Evolutionary conservation across 2,888 invertebrate species (phyloP), one percentile per base, ranked within the genome.

Genomic region (Sphaerophoria rueppellii): DNA sequence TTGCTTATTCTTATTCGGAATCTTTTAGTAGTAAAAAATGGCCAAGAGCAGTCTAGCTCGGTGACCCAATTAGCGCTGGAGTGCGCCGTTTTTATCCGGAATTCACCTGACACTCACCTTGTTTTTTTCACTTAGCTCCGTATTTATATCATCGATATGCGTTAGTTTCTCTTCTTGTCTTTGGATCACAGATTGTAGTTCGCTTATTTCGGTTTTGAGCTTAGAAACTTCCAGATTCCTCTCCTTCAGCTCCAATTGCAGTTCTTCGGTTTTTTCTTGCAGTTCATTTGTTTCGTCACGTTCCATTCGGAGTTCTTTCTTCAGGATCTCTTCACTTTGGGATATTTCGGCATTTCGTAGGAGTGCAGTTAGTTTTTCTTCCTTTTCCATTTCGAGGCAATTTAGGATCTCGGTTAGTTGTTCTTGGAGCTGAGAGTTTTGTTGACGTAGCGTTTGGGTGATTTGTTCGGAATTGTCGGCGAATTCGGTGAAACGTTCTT

Each of bases 271-370:
- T 92, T 94, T 93, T 89, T 93, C 91, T 90, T 93, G 91, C 90
- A 93, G 50, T 91, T 93, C 88, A 93, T 91, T 87, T 90, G 91
- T 60, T 89, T 93, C 91, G 94, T 95, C 78, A 94, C 95, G 95
- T 88, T 96, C 95, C 86, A 95, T 93, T 24, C 95, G 93, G 89
- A 95, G 94, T 88, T 96, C 94, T 89, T 96, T 95, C 89, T 95
- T 95, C 1, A 95, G 94, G 89, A 96, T 93, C 90, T 96, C 96
- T 88, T 96, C 94, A 86, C 95, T 95, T 90, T 96, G 96, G 0
- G 96, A 96, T 88, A 96, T 95, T 92, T 96, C 95, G 2, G 96
- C 96, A 90, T 96, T 97, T 61, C 96, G 93, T 72, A 97, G 90
- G 65, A 96, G 90, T 0, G 95, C 95, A 3, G 95, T 94, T 89